A percentile compares a stretch with the other conserved stretches of the same genome.
Evolutionary conservation across 2,888 invertebrate genomes (phyloP).

Genomic region (Portevinia maculata): DNA sequence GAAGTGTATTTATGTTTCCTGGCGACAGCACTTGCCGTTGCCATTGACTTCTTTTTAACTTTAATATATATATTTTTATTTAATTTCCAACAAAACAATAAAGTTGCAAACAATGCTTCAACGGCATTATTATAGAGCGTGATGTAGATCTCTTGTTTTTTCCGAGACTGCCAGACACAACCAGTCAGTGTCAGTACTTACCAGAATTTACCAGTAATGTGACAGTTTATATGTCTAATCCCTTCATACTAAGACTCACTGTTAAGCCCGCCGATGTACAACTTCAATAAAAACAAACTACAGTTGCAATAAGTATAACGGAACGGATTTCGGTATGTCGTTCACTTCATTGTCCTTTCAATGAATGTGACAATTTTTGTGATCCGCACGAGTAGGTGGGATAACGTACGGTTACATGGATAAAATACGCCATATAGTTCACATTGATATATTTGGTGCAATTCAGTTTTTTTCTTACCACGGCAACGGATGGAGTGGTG

Average conservation of each 20-base stretch:
- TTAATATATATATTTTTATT: slow-evolving; percentile 11
- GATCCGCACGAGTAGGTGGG: too few relatives aligned
- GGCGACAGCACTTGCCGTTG: background rate
- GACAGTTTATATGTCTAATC: slow-evolving; percentile 63
- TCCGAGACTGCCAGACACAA: slow-evolving; percentile 1
- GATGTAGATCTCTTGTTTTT: slow-evolving; percentile 12
- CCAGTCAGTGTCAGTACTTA: slow-evolving; percentile 26
- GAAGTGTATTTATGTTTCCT: slow-evolving; percentile 51
- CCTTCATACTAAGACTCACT: slow-evolving; percentile 1
- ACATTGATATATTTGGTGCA: slow-evolving; percentile 5
- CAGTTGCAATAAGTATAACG: slow-evolving; percentile 6
- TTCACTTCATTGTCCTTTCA: background rate
- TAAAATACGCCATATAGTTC: background rate
- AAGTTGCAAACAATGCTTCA: slow-evolving; percentile 19
- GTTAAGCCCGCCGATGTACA: slow-evolving; percentile 30
- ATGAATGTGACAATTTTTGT: background rate
- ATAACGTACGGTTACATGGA: too few relatives aligned
- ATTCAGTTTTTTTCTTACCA: background rate
- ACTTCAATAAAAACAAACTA: slow-evolving; percentile 36
- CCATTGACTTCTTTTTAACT: slow-evolving; percentile 25
- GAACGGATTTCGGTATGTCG: slow-evolving; percentile 1
- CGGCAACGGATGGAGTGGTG: background rate
- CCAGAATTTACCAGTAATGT: slow-evolving; percentile 47
- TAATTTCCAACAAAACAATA: slow-evolving; percentile 7
- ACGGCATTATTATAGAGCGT: too few relatives aligned